These are phyloP conservation scores for Agrilus biguttatus DNA, from an alignment of 2,888 invertebrate genomes.

Conservation along the genomic window DNA sequence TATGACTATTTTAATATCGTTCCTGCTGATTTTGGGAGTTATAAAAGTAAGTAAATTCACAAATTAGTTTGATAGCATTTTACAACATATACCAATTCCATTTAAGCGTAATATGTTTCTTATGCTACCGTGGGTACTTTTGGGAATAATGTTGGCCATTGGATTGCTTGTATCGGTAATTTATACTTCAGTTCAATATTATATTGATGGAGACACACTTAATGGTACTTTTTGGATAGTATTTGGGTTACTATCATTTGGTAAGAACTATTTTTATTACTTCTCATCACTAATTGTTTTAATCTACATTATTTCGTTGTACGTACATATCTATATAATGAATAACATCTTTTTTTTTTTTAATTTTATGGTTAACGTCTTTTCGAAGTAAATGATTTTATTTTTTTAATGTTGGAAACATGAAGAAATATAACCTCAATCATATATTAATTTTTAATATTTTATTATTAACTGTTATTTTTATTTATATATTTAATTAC, in stretches of 20 bases:
- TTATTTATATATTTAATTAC: too few species aligned
- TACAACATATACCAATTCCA: conserved; percentile 5
- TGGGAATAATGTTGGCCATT: conserved; percentile 66
- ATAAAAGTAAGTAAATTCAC: conserved; percentile 45
- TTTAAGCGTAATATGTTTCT: conserved; percentile 65
- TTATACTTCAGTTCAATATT: conserved; percentile 62
- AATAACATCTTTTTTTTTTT: too few species aligned
- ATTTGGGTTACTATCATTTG: conserved; percentile 43
- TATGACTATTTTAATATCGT: conserved; percentile 70
- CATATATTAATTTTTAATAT: too few species aligned
- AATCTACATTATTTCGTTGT: too few species aligned
- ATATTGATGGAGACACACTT: conserved; percentile 42
- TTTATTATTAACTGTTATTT: too few species aligned
- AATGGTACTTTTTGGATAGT: conserved; percentile 46
- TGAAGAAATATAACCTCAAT: too few species aligned
- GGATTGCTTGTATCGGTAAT: conserved; percentile 65
- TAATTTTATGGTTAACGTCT: too few species aligned
- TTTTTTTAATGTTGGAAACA: too few species aligned
- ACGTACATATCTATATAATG: too few species aligned
- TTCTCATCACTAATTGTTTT: not conserved
- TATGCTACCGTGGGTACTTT: conserved; percentile 74
- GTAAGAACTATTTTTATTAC: conserved; percentile 32
- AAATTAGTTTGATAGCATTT: not conserved
- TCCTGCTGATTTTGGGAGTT: conserved; percentile 60
- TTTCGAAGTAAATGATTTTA: too few species aligned